Base-by-base conservation (phyloP, 1,140 invertebrate genomes). In the Aphaenogaster ashmeadi region DNA sequence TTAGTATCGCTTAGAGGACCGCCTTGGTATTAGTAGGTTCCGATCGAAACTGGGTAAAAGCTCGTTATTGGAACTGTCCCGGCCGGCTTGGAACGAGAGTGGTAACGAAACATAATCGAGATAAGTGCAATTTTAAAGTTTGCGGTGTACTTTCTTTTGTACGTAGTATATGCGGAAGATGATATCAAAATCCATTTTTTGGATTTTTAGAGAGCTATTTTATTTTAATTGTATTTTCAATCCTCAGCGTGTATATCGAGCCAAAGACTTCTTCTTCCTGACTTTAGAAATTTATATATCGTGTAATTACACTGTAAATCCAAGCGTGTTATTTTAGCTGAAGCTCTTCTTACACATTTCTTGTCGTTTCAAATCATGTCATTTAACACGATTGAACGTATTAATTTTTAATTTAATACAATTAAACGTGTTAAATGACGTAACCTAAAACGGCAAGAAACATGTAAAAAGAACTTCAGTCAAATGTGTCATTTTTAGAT, bases 11-110 rank as follows among this genome's bases (percentile, higher is more conserved):
- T 81, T 71, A 56, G 15, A 44, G 38, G 13, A 69, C 36, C 47
- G n/a, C 38, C 15, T 74, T 18, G 66, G 47, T 78, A 77, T 83
- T 83, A 83, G 83, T 54, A 36, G 38, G 47, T 78, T 83, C 54
- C 77, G 87, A 90, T 90, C 89, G 88, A 86, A 88, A 88, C 67
- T 86, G 75, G 80, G 62, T 88, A 88, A 91, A 91, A 88, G 87
- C 90, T 90, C 83, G 83, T 91, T 90, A 90, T 81, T 54, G 87
- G 90, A 81, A 91, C 90, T 90, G 80, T 88, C 75, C 80, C 72
- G 47, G 33, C 21, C 66, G 72, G 54, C 64, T 58, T 74, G 52
- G 56, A 88, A 85, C 54, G 27, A 44, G 67, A 74, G 47, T 72
- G 79, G 56, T 47, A 81, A 87, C 41, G n/a, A 27, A 41, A 67